These are phyloP conservation scores for Taxidea taxus DNA, from an alignment of 2,113 vertebrate species.

Conservation along the genomic window DNA sequence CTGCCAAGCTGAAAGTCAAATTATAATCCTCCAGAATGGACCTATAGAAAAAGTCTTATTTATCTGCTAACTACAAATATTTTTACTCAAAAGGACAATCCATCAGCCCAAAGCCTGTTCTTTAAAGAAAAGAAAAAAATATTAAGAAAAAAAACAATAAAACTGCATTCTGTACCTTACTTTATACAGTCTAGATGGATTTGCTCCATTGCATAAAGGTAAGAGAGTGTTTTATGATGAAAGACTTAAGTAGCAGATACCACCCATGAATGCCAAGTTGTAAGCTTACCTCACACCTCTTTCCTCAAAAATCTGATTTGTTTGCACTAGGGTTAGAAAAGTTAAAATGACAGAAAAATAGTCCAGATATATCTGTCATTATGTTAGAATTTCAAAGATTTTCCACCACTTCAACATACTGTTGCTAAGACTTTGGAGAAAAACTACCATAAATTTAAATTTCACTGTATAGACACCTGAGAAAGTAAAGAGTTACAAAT, in stretches of 20 bases:
- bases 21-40: not conserved
- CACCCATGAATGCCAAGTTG: not conserved
- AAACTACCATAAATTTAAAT: not conserved
- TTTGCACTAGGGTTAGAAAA: not conserved
- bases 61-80: not conserved
- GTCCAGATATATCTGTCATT: not conserved
- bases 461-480: not conserved
- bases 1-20: not conserved
- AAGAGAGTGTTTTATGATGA: not conserved
- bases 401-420: not conserved
- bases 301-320: not conserved
- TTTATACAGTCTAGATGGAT: not conserved
- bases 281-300: not conserved
- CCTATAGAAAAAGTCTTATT: not conserved
- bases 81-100: not conserved
- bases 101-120: not conserved
- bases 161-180: not conserved
- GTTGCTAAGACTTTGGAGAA: not conserved
- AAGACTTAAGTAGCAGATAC: not conserved
- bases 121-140: not conserved
- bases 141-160: not conserved
- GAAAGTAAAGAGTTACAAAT: not conserved
- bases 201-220: not conserved
- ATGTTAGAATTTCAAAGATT: not conserved
- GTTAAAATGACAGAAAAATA: not conserved